Evolutionary conservation across 2,797 vertebrate genomes (phyloP).

Genomic region (Enteromius afrohamiltoni): DNA sequence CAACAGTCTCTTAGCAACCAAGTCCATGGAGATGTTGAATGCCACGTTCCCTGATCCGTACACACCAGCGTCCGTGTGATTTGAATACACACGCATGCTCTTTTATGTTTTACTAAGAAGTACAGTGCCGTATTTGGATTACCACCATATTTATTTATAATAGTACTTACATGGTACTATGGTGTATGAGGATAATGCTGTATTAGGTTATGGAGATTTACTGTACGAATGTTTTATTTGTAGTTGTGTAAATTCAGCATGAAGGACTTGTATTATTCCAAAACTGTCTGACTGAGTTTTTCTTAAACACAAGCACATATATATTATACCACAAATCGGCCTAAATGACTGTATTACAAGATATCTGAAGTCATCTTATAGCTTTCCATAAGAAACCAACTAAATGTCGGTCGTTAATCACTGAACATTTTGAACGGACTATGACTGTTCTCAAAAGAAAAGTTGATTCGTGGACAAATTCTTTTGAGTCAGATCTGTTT

Average conservation of each 20-base stretch:
- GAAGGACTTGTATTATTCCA: not conserved
- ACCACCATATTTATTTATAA: not conserved
- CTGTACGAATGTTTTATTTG: not conserved
- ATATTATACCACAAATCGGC: not conserved
- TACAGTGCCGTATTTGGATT: not conserved
- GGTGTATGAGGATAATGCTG: not conserved
- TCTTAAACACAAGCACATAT: not conserved
- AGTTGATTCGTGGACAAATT: not conserved
- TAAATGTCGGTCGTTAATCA: not conserved
- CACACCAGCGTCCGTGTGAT: not conserved
- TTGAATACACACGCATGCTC: not conserved
- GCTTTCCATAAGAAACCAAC: not conserved
- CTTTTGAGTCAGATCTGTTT: not conserved
- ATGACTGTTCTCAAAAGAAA: not conserved
- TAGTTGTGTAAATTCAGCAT: not conserved
- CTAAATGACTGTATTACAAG: not conserved
- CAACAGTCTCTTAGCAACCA: conserved; percentile 78
- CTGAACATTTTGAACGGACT: not conserved
- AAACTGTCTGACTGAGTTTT: too few relatives aligned
- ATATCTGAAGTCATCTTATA: not conserved
- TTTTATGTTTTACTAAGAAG: not conserved
- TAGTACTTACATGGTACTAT: not conserved
- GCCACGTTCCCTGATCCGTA: conserved; percentile 43
- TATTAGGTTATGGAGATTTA: not conserved
- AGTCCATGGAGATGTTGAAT: conserved; percentile 62